These are phyloP conservation scores for Yoshiicerus persimilis DNA, from an alignment of 1,140 invertebrate species.

Conservation along the genomic window DNA sequence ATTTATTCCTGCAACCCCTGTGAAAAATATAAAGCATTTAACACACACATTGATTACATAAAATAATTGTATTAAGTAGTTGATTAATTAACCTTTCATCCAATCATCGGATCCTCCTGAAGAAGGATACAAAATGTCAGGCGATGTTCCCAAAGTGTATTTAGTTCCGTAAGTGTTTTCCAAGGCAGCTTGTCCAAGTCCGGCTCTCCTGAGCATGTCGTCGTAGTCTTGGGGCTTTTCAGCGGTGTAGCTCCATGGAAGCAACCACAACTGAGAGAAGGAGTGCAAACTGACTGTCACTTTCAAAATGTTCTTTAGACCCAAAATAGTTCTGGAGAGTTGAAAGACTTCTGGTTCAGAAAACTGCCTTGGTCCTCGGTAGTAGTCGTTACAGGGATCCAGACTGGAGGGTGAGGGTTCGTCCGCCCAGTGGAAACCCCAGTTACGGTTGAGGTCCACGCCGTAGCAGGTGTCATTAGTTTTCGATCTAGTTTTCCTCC, in stretches of 20 bases:
- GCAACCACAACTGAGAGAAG: conserved; percentile 77
- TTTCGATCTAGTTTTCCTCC: conserved; percentile 73
- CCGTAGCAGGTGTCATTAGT: background rate
- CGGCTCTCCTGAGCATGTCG: conserved; percentile 69
- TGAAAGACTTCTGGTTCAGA: conserved; percentile 69
- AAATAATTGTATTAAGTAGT: too few species aligned
- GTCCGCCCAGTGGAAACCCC: conserved; percentile 31
- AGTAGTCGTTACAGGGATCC: conserved; percentile 29
- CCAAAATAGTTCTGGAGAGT: conserved; percentile 64
- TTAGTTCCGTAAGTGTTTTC: conserved; percentile 64
- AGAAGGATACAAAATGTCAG: conserved; percentile 33
- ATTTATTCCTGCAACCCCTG: conserved; percentile 64
- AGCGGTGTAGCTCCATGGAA: conserved; percentile 81
- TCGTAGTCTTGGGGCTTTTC: conserved; percentile 67
- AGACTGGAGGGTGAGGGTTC: background rate
- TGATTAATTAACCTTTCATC: conserved; percentile 70
- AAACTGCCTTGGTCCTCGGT: conserved; percentile 1
- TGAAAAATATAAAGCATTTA: too few species aligned
- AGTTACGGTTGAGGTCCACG: conserved; percentile 57
- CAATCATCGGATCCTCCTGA: conserved; percentile 85
- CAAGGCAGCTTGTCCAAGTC: conserved; percentile 67
- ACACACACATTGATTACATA: too few species aligned
- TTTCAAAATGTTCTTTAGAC: conserved; percentile 61
- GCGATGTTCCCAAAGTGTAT: conserved; percentile 69
- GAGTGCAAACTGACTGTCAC: conserved; percentile 83